These are phyloP conservation scores for Alauda arvensis DNA, from an alignment of 2,797 vertebrate species.

Conservation along the genomic window DNA sequence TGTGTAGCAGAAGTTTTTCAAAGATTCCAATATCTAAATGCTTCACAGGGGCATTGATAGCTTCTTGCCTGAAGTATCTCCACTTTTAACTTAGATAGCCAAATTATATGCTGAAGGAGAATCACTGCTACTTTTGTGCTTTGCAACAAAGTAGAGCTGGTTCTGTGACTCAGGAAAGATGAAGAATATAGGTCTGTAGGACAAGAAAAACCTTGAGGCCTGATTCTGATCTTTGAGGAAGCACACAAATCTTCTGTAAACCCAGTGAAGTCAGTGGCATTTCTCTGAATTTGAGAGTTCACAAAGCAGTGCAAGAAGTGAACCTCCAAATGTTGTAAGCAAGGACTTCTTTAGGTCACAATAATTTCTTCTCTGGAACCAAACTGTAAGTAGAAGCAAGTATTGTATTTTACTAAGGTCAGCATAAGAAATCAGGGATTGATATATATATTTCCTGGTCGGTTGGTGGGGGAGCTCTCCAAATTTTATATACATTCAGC, in stretches of 20 bases:
- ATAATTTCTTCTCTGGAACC: not conserved
- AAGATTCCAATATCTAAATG: slow-evolving; percentile 41
- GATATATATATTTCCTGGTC: not conserved
- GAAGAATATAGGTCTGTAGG: not conserved
- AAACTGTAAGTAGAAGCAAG: not conserved
- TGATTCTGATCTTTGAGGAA: slow-evolving; percentile 24
- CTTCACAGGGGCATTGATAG: not conserved
- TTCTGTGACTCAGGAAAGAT: slow-evolving; percentile 6
- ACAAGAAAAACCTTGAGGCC: not conserved
- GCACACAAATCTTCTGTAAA: slow-evolving; percentile 7
- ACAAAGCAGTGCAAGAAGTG: not conserved
- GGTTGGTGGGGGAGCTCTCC: not conserved
- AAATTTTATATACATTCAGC: not conserved
- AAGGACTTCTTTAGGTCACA: not conserved
- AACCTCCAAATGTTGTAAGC: not conserved
- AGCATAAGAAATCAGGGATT: not conserved
- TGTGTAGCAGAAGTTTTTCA: slow-evolving; percentile 33
- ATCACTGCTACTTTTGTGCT: slow-evolving; percentile 7
- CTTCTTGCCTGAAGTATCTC: not conserved
- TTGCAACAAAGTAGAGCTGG: not conserved
- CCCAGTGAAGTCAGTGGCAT: not conserved
- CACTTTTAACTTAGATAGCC: not conserved
- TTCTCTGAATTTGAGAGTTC: not conserved
- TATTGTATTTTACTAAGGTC: slow-evolving; percentile 9
- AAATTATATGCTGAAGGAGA: not conserved